A percentile compares a stretch with the other conserved stretches of the same genome.
These are phyloP conservation scores for Jaculus jaculus DNA, from an alignment of 2,113 vertebrate genomes.

Conservation along the genomic window DNA sequence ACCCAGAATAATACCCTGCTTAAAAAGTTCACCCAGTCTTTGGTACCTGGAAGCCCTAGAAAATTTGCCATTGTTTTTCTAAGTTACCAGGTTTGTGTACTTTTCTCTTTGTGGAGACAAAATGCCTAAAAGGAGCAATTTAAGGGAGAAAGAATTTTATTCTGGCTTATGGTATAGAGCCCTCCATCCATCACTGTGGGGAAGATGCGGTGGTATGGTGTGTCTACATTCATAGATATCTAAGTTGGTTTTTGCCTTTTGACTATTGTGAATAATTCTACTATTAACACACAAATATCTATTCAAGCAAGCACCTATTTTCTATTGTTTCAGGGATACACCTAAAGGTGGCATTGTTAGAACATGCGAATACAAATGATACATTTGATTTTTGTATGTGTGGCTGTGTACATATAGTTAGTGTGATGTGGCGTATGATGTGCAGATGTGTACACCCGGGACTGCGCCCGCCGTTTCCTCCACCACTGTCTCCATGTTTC, in stretches of 20 bases:
- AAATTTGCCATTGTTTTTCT: background rate
- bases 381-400: too few species aligned
- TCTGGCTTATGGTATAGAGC: too few species aligned
- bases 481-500: too few species aligned
- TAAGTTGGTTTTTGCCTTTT: background rate
- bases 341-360: background rate
- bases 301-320: background rate
- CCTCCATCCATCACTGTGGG: background rate
- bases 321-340: background rate
- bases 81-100: too few species aligned
- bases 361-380: background rate
- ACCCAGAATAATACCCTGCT: background rate
- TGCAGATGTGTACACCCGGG: too few species aligned
- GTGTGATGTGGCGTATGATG: too few species aligned
- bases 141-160: background rate
- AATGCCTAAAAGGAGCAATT: background rate
- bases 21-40: background rate
- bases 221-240: background rate
- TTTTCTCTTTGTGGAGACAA: background rate
- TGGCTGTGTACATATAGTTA: too few species aligned
- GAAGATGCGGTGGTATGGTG: background rate
- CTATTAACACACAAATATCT: background rate
- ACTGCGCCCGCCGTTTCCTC: too few species aligned
- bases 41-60: background rate
- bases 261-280: background rate